Base-by-base conservation (phyloP, 2,797 vertebrate species). In the Enteromius trimaculatus region DNA sequence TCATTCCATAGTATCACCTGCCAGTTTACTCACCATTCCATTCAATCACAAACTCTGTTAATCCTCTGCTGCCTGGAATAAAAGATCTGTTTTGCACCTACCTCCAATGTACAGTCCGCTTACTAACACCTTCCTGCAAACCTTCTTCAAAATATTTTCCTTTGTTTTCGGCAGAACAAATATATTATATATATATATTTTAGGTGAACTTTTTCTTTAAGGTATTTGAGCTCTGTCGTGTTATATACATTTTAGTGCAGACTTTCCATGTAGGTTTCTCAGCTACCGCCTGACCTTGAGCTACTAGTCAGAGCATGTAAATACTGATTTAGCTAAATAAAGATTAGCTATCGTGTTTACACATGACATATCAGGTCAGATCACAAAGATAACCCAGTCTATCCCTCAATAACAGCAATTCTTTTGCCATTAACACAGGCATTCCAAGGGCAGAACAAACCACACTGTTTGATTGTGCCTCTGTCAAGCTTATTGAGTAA, bases 401-500 rank as follows among this genome's bases (percentile, higher is more conserved):
- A 34, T 70, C 21, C 19, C 14, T 78, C n/a, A 16, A 47, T 69
- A 64, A 49, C 21, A 89, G 82, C 82, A 88, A 87, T 75, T 81
- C 65, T 78, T 90, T 87, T 91, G 90, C 89, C 86, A 91, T 90
- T 92, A 91, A 88, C 19, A 74, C 89, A 91, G 85, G 85, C 89
- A 90, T 66, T 88, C 83, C 82, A 83, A 90, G 90, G 85, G 84
- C 39, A 92, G 89, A 89, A 89, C 89, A 84, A 89, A 84, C 82
- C 91, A 86, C 85, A 89, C 87, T 91, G 85, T 88, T 89, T 94
- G 93, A 92, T 92, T 90, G 93, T 90, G 91, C 87, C 91, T 83
- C 86, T 91, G 84, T 86, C 78, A 84, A 88, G 90, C 86, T 88
- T 90, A 89, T 88, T 85, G 87, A 88, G 90, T 90, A 92, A 91